These are phyloP conservation scores for Halichoeres trimaculatus DNA, from an alignment of 2,113 vertebrate species.

Conservation along the genomic window DNA sequence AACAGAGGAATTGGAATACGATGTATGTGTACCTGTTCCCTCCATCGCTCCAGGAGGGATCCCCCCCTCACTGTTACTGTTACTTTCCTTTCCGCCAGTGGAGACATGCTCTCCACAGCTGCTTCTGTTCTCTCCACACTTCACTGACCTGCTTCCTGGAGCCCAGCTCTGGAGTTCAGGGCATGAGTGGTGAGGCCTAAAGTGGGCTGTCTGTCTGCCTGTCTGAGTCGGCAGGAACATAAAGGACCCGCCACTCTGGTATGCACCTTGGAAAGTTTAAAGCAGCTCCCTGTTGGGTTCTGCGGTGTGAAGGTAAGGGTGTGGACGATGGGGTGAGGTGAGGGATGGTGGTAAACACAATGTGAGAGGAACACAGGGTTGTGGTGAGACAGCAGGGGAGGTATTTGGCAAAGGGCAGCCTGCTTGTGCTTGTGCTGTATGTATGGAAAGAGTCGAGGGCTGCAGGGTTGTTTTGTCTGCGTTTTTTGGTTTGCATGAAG, in stretches of 20 bases:
- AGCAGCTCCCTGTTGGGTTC: constrained; percentile 33
- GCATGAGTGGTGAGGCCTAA: constrained; percentile 69
- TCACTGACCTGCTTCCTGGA: constrained; percentile 75
- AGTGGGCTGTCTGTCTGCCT: constrained; percentile 58
- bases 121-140: constrained; percentile 74
- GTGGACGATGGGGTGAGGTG: constrained; percentile 30
- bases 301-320: constrained; percentile 50
- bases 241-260: constrained; percentile 51
- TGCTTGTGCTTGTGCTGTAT: constrained; percentile 13
- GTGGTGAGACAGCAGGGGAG: constrained; percentile 43
- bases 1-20: not conserved
- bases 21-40: not conserved
- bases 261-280: constrained; percentile 57
- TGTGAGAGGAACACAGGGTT: constrained; percentile 43
- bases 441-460: constrained; percentile 37
- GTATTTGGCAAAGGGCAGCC: constrained; percentile 27
- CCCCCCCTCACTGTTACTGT: constrained; percentile 54
- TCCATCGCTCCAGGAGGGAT: constrained; percentile 35
- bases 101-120: constrained; percentile 75
- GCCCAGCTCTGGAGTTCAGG: constrained; percentile 72
- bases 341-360: constrained; percentile 52
- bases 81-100: constrained; percentile 65
- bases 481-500: constrained; percentile 38
- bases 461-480: constrained; percentile 29
- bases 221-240: constrained; percentile 60